phyloP scores from a whole-genome alignment of 1,140 invertebrate species.

The Bombyx mandarina region DNA sequence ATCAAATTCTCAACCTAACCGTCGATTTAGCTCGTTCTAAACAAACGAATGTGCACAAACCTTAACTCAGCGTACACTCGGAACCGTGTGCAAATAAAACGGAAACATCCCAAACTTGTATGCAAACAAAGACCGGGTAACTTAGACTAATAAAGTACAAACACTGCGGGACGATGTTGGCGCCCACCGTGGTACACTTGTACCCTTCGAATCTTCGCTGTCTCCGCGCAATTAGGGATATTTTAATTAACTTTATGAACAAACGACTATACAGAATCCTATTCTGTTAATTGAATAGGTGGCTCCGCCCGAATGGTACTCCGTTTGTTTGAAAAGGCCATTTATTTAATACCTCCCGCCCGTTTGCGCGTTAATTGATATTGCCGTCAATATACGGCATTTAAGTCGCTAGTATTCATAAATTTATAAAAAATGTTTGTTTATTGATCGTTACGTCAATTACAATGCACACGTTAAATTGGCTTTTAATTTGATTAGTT shows the following conservation, averaged over 20 bases:
- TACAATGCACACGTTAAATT: too few relatives aligned
- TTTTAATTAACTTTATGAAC: constrained; percentile 61
- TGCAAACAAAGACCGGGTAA: constrained; percentile 40
- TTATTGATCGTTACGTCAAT: too few relatives aligned
- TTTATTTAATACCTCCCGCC: constrained; percentile 31
- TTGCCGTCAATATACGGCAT: constrained; percentile 12
- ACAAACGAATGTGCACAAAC: too few relatives aligned
- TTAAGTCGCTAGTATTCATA: too few relatives aligned
- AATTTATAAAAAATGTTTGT: too few relatives aligned
- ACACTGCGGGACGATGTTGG: constrained; percentile 47
- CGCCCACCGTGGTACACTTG: constrained; percentile 31
- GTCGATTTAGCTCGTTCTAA: too few relatives aligned
- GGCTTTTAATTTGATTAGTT: too few relatives aligned
- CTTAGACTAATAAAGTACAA: constrained; percentile 59
- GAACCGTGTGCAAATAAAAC: constrained; percentile 51
- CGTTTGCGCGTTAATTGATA: constrained; percentile 21
- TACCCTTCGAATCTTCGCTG: constrained; percentile 22
- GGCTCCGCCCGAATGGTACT: constrained; percentile 28
- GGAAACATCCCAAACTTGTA: constrained; percentile 47
- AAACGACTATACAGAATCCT: constrained; percentile 46
- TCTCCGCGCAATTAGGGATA: constrained; percentile 48
- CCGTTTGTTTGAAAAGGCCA: constrained; percentile 37
- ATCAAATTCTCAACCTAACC: too few relatives aligned
- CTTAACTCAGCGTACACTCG: constrained; percentile 9
- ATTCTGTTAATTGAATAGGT: constrained; percentile 59